Percentiles rank a stretch among this genome's conserved stretches.
Evolutionary conservation across 2,797 vertebrate species (phyloP).

Genomic region (Carapus acus): DNA sequence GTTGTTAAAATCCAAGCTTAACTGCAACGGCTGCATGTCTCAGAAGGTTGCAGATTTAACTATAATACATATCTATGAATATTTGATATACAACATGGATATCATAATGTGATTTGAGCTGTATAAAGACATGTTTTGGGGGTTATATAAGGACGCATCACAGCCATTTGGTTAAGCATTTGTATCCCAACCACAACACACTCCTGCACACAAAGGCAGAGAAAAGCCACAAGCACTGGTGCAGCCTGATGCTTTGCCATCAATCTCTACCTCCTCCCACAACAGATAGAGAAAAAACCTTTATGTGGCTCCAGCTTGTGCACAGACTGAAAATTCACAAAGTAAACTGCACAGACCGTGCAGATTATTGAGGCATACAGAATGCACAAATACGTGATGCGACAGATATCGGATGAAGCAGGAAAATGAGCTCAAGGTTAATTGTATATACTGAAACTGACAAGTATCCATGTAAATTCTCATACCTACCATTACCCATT

Average conservation of each 20-base stretch:
- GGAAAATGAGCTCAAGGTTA: conserved; percentile 52
- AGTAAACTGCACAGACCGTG: conserved; percentile 8
- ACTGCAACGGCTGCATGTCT: no score
- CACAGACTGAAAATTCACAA: neutral
- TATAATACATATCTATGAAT: no score
- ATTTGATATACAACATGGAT: no score
- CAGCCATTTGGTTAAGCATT: neutral
- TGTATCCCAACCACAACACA: neutral
- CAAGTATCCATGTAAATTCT: conserved; percentile 39
- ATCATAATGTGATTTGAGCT: no score
- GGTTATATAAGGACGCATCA: no score
- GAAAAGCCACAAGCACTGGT: no score
- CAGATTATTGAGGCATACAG: neutral
- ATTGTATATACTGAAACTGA: conserved; percentile 52
- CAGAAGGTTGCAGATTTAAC: no score
- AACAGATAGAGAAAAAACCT: conserved; percentile 2
- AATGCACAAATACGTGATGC: no score
- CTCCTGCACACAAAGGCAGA: no score
- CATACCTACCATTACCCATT: conserved; percentile 36
- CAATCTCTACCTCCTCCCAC: neutral
- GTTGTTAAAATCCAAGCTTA: no score
- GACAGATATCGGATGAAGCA: conserved; percentile 1
- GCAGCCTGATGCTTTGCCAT: no score
- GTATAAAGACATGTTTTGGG: no score
- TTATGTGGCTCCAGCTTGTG: conserved; percentile 1